A percentile compares a stretch with the other conserved stretches of the same genome.
Evolutionary conservation across 2,888 invertebrate species (phyloP).

Genomic region (Polyommatus iphigenia): DNA sequence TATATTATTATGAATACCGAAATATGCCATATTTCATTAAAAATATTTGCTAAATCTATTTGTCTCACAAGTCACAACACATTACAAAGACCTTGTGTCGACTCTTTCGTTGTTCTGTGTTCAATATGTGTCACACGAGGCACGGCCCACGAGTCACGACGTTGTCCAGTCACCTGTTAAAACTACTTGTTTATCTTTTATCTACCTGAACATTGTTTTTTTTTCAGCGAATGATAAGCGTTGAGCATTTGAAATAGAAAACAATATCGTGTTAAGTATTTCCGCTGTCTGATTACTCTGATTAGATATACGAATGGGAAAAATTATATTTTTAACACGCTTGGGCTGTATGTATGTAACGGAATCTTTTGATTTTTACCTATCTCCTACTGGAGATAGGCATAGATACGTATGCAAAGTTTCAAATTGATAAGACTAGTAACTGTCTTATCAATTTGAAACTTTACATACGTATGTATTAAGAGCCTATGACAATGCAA

Average conservation of each 20-base stretch:
- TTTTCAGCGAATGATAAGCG: conserved; percentile 35
- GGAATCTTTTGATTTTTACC: too few relatives aligned
- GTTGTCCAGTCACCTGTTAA: conserved; percentile 46
- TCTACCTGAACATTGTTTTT: conserved; percentile 46
- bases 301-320: neutral
- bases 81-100: conserved; percentile 34
- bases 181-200: conserved; percentile 44
- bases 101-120: conserved; percentile 42
- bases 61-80: neutral
- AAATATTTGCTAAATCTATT: neutral
- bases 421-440: too few relatives aligned
- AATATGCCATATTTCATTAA: too few relatives aligned
- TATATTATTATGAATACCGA: too few relatives aligned
- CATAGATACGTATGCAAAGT: too few relatives aligned
- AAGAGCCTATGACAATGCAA: too few relatives aligned
- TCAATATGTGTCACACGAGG: conserved; percentile 42
- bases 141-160: conserved; percentile 39
- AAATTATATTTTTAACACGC: too few relatives aligned
- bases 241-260: conserved; percentile 4
- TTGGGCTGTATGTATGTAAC: too few relatives aligned
- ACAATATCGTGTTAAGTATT: conserved; percentile 44
- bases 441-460: too few relatives aligned
- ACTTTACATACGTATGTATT: too few relatives aligned
- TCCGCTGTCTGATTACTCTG: conserved; percentile 34
- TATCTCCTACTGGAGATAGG: too few relatives aligned